Percentiles rank a stretch among this genome's conserved stretches.
These are phyloP conservation scores for Nothocercus nigrocapillus DNA, from an alignment of 2,113 vertebrate genomes.

Conservation along the genomic window DNA sequence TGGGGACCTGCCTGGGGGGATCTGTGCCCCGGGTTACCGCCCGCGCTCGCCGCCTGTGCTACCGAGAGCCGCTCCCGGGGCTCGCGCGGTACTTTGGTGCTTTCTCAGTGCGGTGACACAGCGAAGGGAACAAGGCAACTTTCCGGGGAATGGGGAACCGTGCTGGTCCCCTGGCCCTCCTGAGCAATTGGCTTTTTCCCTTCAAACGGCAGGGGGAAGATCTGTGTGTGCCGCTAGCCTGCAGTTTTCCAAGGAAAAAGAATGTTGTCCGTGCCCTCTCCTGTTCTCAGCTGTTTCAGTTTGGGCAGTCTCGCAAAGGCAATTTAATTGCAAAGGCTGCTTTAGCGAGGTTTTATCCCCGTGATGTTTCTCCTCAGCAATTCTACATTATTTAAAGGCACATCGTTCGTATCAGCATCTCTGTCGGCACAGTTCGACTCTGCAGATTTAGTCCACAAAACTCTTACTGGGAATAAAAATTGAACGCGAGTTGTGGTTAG, in stretches of 20 bases:
- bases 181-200: background rate
- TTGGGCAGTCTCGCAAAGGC: background rate
- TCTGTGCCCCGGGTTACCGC: background rate
- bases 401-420: background rate
- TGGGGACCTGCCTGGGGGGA: background rate
- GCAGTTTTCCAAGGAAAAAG: background rate
- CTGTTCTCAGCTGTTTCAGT: background rate
- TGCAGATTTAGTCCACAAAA: background rate
- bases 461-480: background rate
- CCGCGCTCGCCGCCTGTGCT: fast-evolving
- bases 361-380: background rate
- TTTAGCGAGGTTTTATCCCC: background rate
- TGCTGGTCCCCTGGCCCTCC: background rate
- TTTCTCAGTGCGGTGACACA: background rate
- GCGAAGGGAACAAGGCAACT: background rate
- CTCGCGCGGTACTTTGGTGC: background rate
- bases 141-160: background rate
- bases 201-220: background rate
- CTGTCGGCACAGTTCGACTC: background rate
- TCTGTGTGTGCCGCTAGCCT: background rate
- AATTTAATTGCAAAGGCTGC: background rate
- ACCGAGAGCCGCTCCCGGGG: background rate
- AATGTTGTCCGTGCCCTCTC: background rate
- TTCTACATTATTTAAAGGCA: background rate
- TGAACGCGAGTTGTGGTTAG: background rate